A percentile compares a stretch with the other conserved stretches of the same genome.
Conservation (phyloP, 2,888 invertebrate genomes). For the Mythimna vitellina region DNA sequence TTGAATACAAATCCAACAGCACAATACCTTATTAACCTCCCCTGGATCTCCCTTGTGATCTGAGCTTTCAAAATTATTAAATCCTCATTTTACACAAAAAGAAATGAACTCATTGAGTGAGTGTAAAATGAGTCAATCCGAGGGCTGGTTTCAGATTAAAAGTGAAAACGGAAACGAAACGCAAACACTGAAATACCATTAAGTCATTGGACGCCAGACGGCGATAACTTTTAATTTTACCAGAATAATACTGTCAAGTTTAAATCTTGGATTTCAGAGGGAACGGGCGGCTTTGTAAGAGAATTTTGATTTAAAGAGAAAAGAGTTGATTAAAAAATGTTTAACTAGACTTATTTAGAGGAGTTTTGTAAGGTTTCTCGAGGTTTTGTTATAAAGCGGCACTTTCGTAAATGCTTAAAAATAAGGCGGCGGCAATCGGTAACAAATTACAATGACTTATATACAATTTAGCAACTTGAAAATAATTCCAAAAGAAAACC, state of each 20-base stretch:
- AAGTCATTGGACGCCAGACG: slow-evolving; percentile 78
- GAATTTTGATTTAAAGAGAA: slow-evolving; percentile 59
- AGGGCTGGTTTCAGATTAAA: slow-evolving; percentile 75
- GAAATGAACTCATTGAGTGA: slow-evolving; percentile 65
- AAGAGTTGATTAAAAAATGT: slow-evolving; percentile 59
- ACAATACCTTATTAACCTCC: slow-evolving; percentile 55
- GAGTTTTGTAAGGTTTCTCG: slow-evolving; percentile 15
- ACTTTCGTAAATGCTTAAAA: slow-evolving; percentile 1
- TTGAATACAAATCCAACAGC: slow-evolving; percentile 28
- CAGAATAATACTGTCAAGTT: slow-evolving; percentile 72
- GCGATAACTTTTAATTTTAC: slow-evolving; percentile 81
- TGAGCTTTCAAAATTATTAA: slow-evolving; percentile 63
- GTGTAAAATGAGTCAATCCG: slow-evolving; percentile 70
- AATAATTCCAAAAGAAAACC: no score
- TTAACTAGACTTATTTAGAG: slow-evolving; percentile 51
- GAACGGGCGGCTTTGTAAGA: slow-evolving; percentile 54
- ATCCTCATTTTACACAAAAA: slow-evolving; percentile 66
- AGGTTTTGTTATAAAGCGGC: slow-evolving; percentile 3
- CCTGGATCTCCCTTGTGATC: slow-evolving; percentile 48
- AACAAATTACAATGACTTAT: no score
- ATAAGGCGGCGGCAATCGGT: background rate
- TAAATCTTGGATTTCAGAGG: slow-evolving; percentile 67
- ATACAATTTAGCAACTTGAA: no score
- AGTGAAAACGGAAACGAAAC: slow-evolving; percentile 81
- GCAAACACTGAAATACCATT: slow-evolving; percentile 87